Evolutionary conservation across 2,113 vertebrate species (phyloP).

Genomic region (Solea solea): DNA sequence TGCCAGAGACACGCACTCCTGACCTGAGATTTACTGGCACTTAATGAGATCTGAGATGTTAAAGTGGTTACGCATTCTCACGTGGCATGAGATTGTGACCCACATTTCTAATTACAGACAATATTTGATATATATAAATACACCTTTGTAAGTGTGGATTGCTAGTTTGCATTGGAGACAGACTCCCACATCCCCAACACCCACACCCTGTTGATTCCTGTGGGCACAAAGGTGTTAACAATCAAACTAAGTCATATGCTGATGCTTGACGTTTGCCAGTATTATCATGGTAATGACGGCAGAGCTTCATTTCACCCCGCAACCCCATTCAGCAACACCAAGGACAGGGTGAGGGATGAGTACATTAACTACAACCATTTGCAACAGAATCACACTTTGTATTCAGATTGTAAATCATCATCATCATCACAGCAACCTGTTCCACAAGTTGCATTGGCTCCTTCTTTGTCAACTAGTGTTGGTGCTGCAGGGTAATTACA

Average conservation of each 20-base stretch:
- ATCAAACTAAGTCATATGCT: constrained; percentile 19
- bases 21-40: neutral
- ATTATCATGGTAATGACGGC: constrained; percentile 36
- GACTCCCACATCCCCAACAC: neutral
- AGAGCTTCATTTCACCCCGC: constrained; percentile 11
- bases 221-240: constrained; percentile 27
- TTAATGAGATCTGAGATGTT: neutral
- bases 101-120: neutral
- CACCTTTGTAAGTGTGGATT: neutral
- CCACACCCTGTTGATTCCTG: neutral
- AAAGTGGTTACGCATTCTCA: neutral
- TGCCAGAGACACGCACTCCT: neutral
- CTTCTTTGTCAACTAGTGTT: too few species aligned
- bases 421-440: constrained; percentile 14
- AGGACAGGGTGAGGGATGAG: neutral
- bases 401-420: neutral
- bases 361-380: neutral
- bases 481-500: too few species aligned
- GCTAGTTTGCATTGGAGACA: constrained; percentile 2
- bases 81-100: neutral
- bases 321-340: neutral
- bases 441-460: constrained; percentile 1
- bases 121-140: neutral
- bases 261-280: constrained; percentile 11
- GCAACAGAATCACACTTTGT: neutral